These are phyloP conservation scores for Rissa tridactyla DNA, from an alignment of 2,113 vertebrate genomes.

Conservation along the genomic window DNA sequence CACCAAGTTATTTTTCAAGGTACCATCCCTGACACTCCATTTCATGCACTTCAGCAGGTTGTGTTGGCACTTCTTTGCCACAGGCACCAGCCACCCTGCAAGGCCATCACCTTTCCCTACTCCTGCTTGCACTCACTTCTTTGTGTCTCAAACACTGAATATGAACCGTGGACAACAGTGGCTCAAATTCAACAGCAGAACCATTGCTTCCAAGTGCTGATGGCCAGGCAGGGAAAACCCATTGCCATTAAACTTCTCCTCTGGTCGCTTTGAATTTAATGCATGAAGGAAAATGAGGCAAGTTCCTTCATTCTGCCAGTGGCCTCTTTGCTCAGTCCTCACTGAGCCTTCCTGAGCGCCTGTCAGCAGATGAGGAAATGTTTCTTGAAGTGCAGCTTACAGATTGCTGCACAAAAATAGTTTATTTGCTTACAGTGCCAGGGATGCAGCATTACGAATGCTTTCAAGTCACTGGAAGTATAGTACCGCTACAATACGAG, in stretches of 20 bases:
- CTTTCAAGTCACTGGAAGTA: constrained; percentile 5
- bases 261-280: neutral
- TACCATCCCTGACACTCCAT: neutral
- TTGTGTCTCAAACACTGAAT: neutral
- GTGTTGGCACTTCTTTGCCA: neutral
- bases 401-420: constrained; percentile 7
- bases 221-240: neutral
- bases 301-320: neutral
- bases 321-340: neutral
- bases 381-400: neutral
- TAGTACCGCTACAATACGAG: neutral
- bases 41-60: neutral
- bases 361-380: neutral
- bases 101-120: neutral
- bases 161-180: rapidly evolving
- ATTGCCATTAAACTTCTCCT: neutral
- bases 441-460: neutral
- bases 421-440: neutral
- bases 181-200: neutral
- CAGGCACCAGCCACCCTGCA: neutral
- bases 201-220: neutral
- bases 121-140: neutral
- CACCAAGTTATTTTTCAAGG: neutral
- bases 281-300: neutral
- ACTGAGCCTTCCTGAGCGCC: neutral